Evolutionary conservation across 2,888 invertebrate species (phyloP).

Genomic region (Nemoura dubitans): DNA sequence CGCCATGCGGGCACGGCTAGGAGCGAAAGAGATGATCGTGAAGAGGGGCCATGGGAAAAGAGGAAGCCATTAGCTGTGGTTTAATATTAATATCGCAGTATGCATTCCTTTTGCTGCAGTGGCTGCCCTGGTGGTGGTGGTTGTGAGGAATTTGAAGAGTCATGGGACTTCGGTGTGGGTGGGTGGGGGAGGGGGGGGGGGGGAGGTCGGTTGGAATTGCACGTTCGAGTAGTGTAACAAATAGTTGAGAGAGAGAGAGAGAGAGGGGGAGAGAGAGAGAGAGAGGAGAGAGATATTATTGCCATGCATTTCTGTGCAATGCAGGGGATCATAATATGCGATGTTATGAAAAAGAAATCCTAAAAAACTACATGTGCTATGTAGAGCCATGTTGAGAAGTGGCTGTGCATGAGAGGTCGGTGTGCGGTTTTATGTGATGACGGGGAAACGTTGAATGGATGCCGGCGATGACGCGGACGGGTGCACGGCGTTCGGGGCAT

Average conservation of each 20-base stretch:
- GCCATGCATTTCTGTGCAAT: no score
- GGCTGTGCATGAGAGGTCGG: no score
- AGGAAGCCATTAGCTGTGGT: slow-evolving; percentile 29
- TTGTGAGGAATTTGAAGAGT: neutral
- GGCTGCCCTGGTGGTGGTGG: neutral
- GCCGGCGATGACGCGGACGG: no score
- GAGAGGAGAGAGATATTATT: no score
- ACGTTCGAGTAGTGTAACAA: neutral
- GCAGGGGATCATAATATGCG: no score
- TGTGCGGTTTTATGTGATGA: no score
- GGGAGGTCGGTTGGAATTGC: neutral
- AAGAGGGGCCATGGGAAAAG: neutral
- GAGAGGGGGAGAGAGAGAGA: no score
- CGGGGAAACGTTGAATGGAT: no score
- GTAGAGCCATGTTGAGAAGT: no score
- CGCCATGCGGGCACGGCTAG: neutral
- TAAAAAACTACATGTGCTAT: neutral
- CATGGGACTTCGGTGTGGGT: no score
- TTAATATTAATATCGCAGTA: slow-evolving; percentile 17
- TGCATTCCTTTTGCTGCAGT: neutral
- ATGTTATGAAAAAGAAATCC: neutral
- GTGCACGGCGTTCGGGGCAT: no score
- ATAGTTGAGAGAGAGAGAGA: no score
- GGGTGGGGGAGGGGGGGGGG: neutral
- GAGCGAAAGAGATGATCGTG: neutral